Evolutionary conservation across 2,888 invertebrate genomes (phyloP), one percentile per base, ranked within the genome.

Genomic region (Leucania comma): DNA sequence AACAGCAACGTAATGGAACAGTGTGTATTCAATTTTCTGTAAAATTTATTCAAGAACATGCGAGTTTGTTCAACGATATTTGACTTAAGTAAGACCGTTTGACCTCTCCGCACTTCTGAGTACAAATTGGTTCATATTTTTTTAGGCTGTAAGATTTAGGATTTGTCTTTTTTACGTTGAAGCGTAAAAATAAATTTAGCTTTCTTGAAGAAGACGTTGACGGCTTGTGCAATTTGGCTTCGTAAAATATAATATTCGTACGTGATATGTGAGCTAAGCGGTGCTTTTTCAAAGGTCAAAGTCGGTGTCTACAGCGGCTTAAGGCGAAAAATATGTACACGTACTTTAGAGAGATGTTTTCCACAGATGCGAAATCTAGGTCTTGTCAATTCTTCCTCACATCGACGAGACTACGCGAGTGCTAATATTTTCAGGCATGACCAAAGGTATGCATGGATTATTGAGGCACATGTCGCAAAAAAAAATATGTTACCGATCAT

Each of bases 1-100:
- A 73, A 78, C 67, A 58, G 68, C 65, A 59, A 61, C 64, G 42
- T 68, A 81, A 82, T 72, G 70, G 72, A 64, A 53, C 10, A 68
- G 17, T 48, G 9, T 48, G 60, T 73, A 68, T 73, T 80, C 59
- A 80, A 75, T 81, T 70, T 72, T 51, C 61, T 70, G 68, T 75
- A 58, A 81, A 82, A 76, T 71, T 22, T 69, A 79, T 82, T 73
- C 76, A 38, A 63, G 62, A 59, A 50, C 24, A 58, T 56, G 54
- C 48, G 35, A 62, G 66, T 62, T 67, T 66, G 65, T 68, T 29
- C 66, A 63, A 72, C 64, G 17, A 58, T 72, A 61, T 58, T 58
- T 51, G 26, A 38, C 50, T 68, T 64, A 20, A 67, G 48, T 29
- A n/a, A 50, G 60, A 46, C 26, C 8, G 20, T 68, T 65, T 62